These are phyloP conservation scores for Champsocephalus gunnari DNA, from an alignment of 2,797 vertebrate genomes.

Conservation along the genomic window DNA sequence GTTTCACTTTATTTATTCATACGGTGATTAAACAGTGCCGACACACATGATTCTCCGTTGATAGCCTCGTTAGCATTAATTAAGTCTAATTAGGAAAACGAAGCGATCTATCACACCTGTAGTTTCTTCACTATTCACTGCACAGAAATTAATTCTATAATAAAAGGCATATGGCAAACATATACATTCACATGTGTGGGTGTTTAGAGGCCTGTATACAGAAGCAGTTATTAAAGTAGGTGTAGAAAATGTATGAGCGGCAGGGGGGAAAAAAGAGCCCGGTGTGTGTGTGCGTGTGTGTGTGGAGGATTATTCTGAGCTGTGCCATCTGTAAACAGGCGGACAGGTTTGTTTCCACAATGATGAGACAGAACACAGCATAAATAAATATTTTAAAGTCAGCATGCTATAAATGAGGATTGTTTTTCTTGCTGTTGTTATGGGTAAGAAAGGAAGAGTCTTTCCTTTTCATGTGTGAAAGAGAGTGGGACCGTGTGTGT, in stretches of 20 bases:
- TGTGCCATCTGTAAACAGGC: slow-evolving; percentile 70
- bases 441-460: background rate
- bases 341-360: slow-evolving; percentile 67
- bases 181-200: slow-evolving; percentile 40
- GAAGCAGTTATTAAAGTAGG: slow-evolving; percentile 51
- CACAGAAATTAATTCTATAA: background rate
- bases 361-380: slow-evolving; percentile 53
- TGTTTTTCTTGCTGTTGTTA: background rate
- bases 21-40: slow-evolving; percentile 80
- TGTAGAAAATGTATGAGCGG: slow-evolving; percentile 31
- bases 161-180: slow-evolving; percentile 5
- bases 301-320: slow-evolving; percentile 67
- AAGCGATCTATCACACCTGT: slow-evolving; percentile 69
- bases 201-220: slow-evolving; percentile 37
- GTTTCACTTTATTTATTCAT: slow-evolving; percentile 72
- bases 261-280: background rate
- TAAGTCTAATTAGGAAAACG: slow-evolving; percentile 68
- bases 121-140: slow-evolving; percentile 27
- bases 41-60: slow-evolving; percentile 69
- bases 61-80: slow-evolving; percentile 80
- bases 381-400: slow-evolving; percentile 61
- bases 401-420: slow-evolving; percentile 41
- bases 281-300: slow-evolving; percentile 53
- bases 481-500: background rate
- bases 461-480: background rate